phyloP scores from a whole-genome alignment of 2,113 vertebrate genomes.

The Pollimyrus isidori region DNA sequence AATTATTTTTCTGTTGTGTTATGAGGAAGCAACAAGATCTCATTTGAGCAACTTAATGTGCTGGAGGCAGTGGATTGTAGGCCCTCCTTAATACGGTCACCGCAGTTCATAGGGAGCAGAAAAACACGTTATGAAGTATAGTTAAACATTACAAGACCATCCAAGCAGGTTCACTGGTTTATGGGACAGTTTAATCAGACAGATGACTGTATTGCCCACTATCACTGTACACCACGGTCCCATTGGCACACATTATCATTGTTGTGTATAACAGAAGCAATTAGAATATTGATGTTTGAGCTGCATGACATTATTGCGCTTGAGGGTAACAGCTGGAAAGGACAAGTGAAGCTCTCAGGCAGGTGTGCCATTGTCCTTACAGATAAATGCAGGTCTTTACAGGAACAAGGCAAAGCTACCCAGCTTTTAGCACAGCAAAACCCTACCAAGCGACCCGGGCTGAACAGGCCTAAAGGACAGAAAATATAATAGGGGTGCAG shows the following conservation, averaged over 20 bases:
- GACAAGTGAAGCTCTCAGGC: not conserved
- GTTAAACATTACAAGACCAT: slow-evolving; percentile 3
- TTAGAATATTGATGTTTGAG: not conserved
- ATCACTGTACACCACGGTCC: not conserved
- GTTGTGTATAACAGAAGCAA: not conserved
- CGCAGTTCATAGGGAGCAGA: slow-evolving; percentile 28
- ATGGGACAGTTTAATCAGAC: not conserved
- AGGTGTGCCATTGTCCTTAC: not conserved
- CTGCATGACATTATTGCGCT: not conserved
- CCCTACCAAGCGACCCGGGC: not conserved
- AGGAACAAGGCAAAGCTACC: not conserved
- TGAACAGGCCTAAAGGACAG: not conserved
- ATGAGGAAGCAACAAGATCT: slow-evolving; percentile 15
- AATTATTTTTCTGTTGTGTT: slow-evolving; percentile 27
- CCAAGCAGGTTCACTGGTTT: not conserved
- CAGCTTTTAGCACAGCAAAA: not conserved
- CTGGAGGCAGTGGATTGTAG: slow-evolving; percentile 32
- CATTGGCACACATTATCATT: not conserved
- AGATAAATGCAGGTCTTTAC: not conserved
- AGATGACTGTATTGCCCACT: not conserved
- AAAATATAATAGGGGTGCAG: not conserved
- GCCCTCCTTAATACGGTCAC: slow-evolving; percentile 25
- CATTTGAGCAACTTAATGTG: slow-evolving; percentile 30
- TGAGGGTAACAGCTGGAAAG: not conserved
- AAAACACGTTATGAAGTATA: slow-evolving; percentile 30